These are phyloP conservation scores for Paracentrotus lividus DNA, from an alignment of 53 echinoderm and acorn worm species.

Conservation along the genomic window DNA sequence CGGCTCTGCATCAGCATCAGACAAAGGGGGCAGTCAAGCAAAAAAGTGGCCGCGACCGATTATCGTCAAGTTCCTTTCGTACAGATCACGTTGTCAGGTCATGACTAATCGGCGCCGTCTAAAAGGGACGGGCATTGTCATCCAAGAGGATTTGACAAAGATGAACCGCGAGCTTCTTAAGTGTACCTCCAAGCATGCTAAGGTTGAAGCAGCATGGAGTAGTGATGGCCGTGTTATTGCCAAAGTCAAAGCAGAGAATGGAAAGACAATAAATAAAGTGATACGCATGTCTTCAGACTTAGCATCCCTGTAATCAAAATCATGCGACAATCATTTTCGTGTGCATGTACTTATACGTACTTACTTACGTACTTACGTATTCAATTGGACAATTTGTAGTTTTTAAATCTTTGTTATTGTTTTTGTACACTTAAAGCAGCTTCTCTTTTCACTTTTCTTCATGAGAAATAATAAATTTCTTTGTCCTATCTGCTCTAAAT, in stretches of 20 bases:
- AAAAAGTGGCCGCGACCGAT: no score
- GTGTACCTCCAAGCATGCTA: constrained; percentile 20
- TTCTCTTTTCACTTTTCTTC: no score
- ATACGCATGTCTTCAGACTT: no score
- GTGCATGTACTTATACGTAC: background rate
- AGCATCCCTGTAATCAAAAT: background rate
- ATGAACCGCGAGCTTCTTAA: background rate
- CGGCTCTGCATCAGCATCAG: no score
- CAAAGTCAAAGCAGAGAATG: background rate
- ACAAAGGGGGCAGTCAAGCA: no score
- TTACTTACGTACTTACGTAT: no score
- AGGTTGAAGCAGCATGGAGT: background rate
- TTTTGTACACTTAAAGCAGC: no score
- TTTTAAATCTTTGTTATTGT: no score
- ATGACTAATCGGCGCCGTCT: background rate
- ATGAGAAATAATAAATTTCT: no score
- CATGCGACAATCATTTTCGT: background rate
- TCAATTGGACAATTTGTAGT: no score
- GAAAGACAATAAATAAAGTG: no score
- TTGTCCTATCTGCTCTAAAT: no score
- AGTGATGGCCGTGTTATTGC: background rate
- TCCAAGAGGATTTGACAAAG: background rate
- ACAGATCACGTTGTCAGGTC: background rate
- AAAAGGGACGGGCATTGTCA: background rate
- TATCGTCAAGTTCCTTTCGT: background rate